Conservation (phyloP, 2,888 invertebrate genomes). For the Fabriciana adippe region DNA sequence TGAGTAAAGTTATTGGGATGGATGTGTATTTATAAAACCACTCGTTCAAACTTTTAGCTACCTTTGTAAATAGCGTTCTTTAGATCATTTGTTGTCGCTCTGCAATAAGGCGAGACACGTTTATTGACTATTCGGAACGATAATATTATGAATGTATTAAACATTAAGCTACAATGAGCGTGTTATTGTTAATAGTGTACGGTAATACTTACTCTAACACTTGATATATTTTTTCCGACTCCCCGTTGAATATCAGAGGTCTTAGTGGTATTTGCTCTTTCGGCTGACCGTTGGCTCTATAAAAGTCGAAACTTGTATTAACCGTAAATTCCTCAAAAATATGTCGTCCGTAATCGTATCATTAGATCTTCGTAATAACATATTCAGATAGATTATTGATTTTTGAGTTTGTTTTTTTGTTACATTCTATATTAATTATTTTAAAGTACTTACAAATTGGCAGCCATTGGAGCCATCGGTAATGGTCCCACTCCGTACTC, state of each 20-base stretch:
- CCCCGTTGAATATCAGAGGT: conserved; percentile 86
- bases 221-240: conserved; percentile 85
- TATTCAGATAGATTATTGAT: too few relatives aligned
- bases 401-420: neutral
- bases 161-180: conserved; percentile 7
- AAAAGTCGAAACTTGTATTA: conserved; percentile 24
- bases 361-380: too few relatives aligned
- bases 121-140: conserved; percentile 29
- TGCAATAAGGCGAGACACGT: conserved; percentile 67
- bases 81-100: conserved; percentile 80
- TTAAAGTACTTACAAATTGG: conserved; percentile 64
- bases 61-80: conserved; percentile 79
- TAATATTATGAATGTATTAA: conserved; percentile 15
- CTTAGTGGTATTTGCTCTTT: conserved; percentile 90
- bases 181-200: neutral
- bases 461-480: conserved; percentile 66
- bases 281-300: conserved; percentile 74
- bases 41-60: conserved; percentile 69
- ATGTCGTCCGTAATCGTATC: too few relatives aligned
- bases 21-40: conserved; percentile 36
- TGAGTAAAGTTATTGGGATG: conserved; percentile 23
- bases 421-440: too few relatives aligned
- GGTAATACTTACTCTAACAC: conserved; percentile 87
- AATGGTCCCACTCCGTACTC: conserved; percentile 70
- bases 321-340: too few relatives aligned